Base-by-base conservation (phyloP, 2,113 vertebrate species). In the Lipotes vexillifer region DNA sequence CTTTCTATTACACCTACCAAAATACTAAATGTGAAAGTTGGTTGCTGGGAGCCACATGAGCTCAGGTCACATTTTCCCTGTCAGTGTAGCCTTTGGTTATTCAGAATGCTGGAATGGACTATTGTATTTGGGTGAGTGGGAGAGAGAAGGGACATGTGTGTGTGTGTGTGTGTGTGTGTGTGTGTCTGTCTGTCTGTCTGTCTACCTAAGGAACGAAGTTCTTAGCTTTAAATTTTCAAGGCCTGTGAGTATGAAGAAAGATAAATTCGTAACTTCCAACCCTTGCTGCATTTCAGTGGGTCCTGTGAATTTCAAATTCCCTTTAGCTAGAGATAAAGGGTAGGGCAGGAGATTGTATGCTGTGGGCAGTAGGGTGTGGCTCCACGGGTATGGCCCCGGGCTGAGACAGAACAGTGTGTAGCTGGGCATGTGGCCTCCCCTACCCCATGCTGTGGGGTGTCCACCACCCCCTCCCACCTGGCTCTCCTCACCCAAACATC, bases 1-100 rank as follows among this genome's bases (percentile, higher is more conserved):
- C 21, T 78, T 78, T 17, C n/a, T 8, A 0, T n/a, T 3, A 6
- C 2, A 4, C 15, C 12, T n/a, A 9, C 1, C 6, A 33, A 55
- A 72, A 31, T 21, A 9, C 7, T 3, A 3, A 25, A 41, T 4
- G 12, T 8, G 41, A 41, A 31, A 29, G 9, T 12, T 36, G 81
- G 15, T 44, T 36, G 55, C 52, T 33, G 9, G 84, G 65, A 63
- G 59, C 36, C 21, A 0, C n/a, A 0, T 2, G 29, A 69, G 29
- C 63, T 65, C 44, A 36, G n/a, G n/a, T 46, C 38, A 10, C 38
- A 41, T 36, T 49, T 6, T 5, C 14, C 31, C 27, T 17, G 21
- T 66, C 65, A 5, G 0, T 8, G 88, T 31, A 5, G 31, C 38
- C 21, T 92, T 71, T 21, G 41, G 71, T 49, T 33, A 14, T 41